Percentiles rank a stretch among this genome's conserved stretches.
Conservation (phyloP, 2,797 vertebrate genomes). For the Sebastes vulpes region DNA sequence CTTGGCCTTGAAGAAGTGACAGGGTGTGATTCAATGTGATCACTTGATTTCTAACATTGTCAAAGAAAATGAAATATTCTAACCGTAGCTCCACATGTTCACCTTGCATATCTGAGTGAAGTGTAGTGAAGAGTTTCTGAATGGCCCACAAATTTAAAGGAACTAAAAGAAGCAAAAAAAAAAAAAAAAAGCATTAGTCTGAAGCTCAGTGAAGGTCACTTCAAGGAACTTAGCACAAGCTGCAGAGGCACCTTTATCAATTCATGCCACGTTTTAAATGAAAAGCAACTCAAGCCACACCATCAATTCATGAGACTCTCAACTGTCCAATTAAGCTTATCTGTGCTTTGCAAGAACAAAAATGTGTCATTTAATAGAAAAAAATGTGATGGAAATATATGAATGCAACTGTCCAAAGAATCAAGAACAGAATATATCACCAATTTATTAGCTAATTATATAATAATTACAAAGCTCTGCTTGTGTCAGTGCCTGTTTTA, state of each 20-base stretch:
- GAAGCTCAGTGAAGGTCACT: slow-evolving; percentile 73
- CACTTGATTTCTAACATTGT: neutral
- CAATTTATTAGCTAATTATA: slow-evolving; percentile 79
- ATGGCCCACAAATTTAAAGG: slow-evolving; percentile 37
- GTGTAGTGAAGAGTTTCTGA: neutral
- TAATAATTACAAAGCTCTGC: slow-evolving; percentile 74
- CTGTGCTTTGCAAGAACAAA: slow-evolving; percentile 81
- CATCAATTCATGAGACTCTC: slow-evolving; percentile 78
- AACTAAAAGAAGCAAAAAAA: slow-evolving; percentile 47
- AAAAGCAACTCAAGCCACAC: slow-evolving; percentile 75
- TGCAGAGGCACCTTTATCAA: slow-evolving; percentile 66
- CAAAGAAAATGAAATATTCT: neutral
- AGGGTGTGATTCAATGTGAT: neutral
- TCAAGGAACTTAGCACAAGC: slow-evolving; percentile 37
- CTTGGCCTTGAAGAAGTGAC: neutral
- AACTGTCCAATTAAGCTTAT: slow-evolving; percentile 85
- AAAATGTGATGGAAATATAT: slow-evolving; percentile 73
- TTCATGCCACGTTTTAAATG: slow-evolving; percentile 74
- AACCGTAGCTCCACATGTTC: neutral
- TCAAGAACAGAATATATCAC: slow-evolving; percentile 74
- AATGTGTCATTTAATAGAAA: slow-evolving; percentile 77
- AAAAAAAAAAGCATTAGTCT: slow-evolving; percentile 53
- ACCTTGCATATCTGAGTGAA: neutral
- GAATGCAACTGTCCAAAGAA: slow-evolving; percentile 63
- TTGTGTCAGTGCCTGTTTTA: slow-evolving; percentile 63